Conservation (phyloP, 2,113 vertebrate species). For the Nannospalax galili region DNA sequence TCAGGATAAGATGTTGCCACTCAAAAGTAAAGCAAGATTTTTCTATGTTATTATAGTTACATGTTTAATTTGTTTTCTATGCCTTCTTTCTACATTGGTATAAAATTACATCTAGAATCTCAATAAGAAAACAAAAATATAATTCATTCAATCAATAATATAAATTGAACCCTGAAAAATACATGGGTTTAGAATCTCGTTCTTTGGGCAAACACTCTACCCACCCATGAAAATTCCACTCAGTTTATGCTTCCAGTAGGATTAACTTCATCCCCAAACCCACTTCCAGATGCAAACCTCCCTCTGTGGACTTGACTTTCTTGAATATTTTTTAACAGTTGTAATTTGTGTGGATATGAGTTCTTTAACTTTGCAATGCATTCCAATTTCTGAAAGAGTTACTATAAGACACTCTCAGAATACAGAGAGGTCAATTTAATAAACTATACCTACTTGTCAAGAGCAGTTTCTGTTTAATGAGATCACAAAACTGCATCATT, state of each 20-base stretch:
- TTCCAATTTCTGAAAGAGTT: conserved; percentile 6
- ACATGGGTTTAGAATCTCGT: background rate
- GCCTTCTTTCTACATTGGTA: background rate
- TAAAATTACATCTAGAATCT: background rate
- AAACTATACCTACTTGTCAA: conserved; percentile 18
- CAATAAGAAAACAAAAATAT: background rate
- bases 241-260: background rate
- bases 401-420: background rate
- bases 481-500: background rate
- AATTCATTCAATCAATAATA: background rate
- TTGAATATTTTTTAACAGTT: conserved; percentile 10
- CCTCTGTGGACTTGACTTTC: background rate
- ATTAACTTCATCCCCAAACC: background rate
- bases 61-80: background rate
- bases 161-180: background rate
- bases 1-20: background rate
- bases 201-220: background rate
- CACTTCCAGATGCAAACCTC: background rate
- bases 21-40: background rate
- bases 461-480: conserved; percentile 47
- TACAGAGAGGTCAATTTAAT: conserved; percentile 5
- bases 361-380: conserved; percentile 27
- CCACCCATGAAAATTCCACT: background rate
- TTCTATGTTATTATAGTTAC: background rate
- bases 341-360: background rate